Percentiles rank a stretch among this genome's conserved stretches.
These are phyloP conservation scores for Pitangus sulphuratus DNA, from an alignment of 2,797 vertebrate genomes.

Conservation along the genomic window DNA sequence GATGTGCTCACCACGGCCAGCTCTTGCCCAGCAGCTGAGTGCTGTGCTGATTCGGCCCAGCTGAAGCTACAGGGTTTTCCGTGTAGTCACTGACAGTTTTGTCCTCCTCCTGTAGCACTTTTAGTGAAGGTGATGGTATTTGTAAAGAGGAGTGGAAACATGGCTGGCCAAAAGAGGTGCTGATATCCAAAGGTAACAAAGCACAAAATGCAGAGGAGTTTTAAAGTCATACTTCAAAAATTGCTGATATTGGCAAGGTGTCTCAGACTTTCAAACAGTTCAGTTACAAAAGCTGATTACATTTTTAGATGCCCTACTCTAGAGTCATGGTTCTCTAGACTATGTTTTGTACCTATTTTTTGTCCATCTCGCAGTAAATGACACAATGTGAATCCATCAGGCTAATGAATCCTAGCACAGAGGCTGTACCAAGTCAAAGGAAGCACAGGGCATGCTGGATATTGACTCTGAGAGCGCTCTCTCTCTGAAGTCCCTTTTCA, in stretches of 20 bases:
- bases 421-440: not conserved
- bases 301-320: not conserved
- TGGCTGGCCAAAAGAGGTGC: not conserved
- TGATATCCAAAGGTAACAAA: not conserved
- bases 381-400: not conserved
- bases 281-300: not conserved
- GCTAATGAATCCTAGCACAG: not conserved
- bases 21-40: not conserved
- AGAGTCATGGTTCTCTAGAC: not conserved
- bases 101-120: not conserved
- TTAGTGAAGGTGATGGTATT: not conserved
- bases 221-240: not conserved
- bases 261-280: not conserved
- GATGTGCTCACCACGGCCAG: not conserved
- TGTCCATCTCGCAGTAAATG: not conserved
- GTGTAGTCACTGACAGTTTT: fast-evolving
- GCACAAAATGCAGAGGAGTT: not conserved
- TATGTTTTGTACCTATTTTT: not conserved
- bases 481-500: not conserved
- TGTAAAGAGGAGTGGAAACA: not conserved
- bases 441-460: not conserved
- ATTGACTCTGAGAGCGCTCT: not conserved
- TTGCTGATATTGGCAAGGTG: not conserved
- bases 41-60: not conserved
- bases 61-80: not conserved